Base-by-base conservation (phyloP, 2,888 invertebrate genomes). In the Caradrina kadenii region DNA sequence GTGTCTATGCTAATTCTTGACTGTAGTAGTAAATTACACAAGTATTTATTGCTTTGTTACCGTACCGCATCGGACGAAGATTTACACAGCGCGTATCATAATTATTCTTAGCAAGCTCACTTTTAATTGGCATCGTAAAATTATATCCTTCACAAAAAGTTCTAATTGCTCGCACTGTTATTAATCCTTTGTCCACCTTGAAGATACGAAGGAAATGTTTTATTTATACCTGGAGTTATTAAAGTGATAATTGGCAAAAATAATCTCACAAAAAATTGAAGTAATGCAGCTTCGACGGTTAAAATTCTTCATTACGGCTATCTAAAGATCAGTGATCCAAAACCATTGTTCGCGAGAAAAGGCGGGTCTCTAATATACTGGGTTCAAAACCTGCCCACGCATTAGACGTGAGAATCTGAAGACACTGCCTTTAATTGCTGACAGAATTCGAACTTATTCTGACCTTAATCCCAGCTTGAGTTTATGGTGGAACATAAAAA, bases 31-130 rank as follows among this genome's bases (percentile, higher is more conserved):
- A 84, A 81, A 82, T 80, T 71, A 78, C 69, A 66, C 65, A 68
- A 72, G 72, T 83, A 84, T 85, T 85, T 85, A 85, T 85, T 74
- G 83, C 82, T 77, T 76, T 85, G 82, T 85, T 82, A 82, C 70
- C 69, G 61, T 56, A 71, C 61, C 79, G 64, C 76, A 75, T 74
- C 72, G 63, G 69, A 55, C 60, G 42, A 69, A 74, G 69, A 83
- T 83, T 79, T 74, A 81, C 70, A 73, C 72, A 42, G 45, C 63
- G 71, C 59, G 59, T 69, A 78, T 81, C 81, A 82, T 82, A 76
- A 77, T 81, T 72, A 80, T 82, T 79, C 73, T 79, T 65, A 60
- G 79, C 53, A 59, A 68, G 72, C 67, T 63, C 69, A 58, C 52
- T 72, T 71, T 76, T 82, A 82, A 82, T 82, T 82, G 79, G 69